Evolutionary conservation across 2,888 invertebrate species (phyloP), one percentile per base, ranked within the genome.

Genomic region (Agrotis segetum): DNA sequence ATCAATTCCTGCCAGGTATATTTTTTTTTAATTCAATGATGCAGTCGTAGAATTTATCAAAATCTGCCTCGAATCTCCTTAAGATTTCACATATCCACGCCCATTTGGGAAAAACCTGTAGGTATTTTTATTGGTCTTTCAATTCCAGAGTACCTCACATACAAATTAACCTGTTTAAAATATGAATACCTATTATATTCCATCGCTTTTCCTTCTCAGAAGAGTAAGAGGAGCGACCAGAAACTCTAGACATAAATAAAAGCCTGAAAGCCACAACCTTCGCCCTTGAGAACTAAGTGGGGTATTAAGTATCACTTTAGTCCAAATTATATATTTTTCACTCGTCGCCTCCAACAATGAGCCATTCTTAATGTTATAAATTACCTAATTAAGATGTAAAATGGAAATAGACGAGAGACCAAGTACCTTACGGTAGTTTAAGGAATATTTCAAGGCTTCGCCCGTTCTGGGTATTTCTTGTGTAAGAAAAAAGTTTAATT

Each of bases 311-410:
- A 82, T 78, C 79, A 82, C 74, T 81, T 79, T 71, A 55, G 77
- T 72, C 68, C 68, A 72, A 81, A 75, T 80, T 81, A 77, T 71
- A 81, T 75, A 69, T 81, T 81, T 75, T 78, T 75, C 82, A 69
- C 61, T 79, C 60, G 71, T 64, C 68, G 74, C 61, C 70, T 40
- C 56, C 52, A 24, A 67, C 71, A 79, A 78, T 69, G 78, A 74
- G 65, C 58, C 60, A 65, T 81, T 56, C 68, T 69, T 81, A 82
- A 68, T 78, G 74, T 74, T 81, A 77, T 71, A 70, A 81, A 82
- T 81, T 79, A 77, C 74, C 55, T 74, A 77, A 82, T 80, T 82
- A 80, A 72, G 77, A 71, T 74, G 70, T 68, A 44, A 76, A 81
- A 81, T 75, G 71, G 71, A 71, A 81, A 81, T 68, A 75, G 67